phyloP scores from a whole-genome alignment of 1,140 invertebrate species.

The Danaus melanippus region DNA sequence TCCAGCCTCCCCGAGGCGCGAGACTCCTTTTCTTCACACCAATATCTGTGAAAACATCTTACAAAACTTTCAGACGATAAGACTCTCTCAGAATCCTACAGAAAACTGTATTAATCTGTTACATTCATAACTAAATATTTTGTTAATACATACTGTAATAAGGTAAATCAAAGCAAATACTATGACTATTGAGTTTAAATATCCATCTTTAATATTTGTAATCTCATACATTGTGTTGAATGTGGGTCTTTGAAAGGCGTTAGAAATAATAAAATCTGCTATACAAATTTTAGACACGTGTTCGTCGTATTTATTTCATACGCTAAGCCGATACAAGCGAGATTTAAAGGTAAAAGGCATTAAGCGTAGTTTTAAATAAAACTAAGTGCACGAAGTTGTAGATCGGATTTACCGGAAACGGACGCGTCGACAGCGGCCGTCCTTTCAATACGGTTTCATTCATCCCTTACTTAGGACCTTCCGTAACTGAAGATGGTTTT shows the following conservation, averaged over 20 bases:
- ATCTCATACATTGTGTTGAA: too few species aligned
- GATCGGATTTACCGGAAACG: conserved; percentile 65
- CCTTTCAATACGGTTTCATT: conserved; percentile 63
- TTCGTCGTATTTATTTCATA: conserved; percentile 13
- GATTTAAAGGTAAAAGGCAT: conserved; percentile 24
- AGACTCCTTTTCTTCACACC: conserved; percentile 40
- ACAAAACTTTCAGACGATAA: conserved; percentile 39
- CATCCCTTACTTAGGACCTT: conserved; percentile 59
- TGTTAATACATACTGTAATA: too few species aligned
- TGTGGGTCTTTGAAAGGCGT: neutral
- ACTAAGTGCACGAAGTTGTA: conserved; percentile 63
- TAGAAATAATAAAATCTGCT: conserved; percentile 12
- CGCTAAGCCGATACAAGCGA: conserved; percentile 18
- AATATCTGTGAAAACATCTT: conserved; percentile 53
- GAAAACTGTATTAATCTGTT: too few species aligned
- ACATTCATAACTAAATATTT: too few species aligned
- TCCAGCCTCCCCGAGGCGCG: conserved; percentile 34
- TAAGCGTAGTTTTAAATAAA: conserved; percentile 55
- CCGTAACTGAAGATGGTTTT: conserved; percentile 35
- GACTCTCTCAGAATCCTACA: too few species aligned
- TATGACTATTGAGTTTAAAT: too few species aligned
- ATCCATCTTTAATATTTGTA: too few species aligned
- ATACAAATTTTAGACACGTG: conserved; percentile 9
- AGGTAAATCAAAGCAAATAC: too few species aligned
- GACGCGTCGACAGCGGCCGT: conserved; percentile 56